phyloP scores from a whole-genome alignment of 2,113 vertebrate genomes.

The Lonchura striata region DNA sequence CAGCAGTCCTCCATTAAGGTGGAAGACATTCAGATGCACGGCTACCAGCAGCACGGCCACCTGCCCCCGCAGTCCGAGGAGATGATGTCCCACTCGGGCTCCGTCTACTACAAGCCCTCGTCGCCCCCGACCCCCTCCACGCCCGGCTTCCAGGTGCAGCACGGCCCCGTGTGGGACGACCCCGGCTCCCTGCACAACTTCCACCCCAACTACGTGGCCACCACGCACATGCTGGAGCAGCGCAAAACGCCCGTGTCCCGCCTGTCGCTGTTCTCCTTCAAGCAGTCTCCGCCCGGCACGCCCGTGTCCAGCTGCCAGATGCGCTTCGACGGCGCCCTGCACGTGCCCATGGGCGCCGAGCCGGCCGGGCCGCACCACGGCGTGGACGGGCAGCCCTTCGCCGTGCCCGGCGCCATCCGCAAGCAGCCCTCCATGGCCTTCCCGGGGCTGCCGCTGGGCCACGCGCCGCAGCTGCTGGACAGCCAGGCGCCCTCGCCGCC shows the following conservation, averaged over 20 bases:
- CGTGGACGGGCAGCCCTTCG: constrained; percentile 90
- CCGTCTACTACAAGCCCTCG: constrained; percentile 97
- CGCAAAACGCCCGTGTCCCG: constrained; percentile 93
- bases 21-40: constrained; percentile 98
- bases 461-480: constrained; percentile 94
- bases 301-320: constrained; percentile 98
- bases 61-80: constrained; percentile 91
- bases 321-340: constrained; percentile 95
- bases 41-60: constrained; percentile 93
- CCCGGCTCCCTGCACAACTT: constrained; percentile 95
- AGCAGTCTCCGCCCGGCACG: constrained; percentile 95
- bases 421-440: constrained; percentile 93
- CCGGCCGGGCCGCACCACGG: constrained; percentile 84
- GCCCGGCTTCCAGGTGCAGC: constrained; percentile 94
- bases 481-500: constrained; percentile 93
- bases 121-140: constrained; percentile 91
- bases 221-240: constrained; percentile 94
- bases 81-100: constrained; percentile 92
- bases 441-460: constrained; percentile 92
- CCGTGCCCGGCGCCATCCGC: constrained; percentile 88
- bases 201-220: constrained; percentile 97
- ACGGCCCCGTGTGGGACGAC: constrained; percentile 95
- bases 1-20: constrained; percentile 98
- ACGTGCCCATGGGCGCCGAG: constrained; percentile 91
- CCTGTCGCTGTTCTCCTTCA: constrained; percentile 97